phyloP scores from a whole-genome alignment of 2,888 invertebrate genomes.

The Synanthedon andrenaeformis region DNA sequence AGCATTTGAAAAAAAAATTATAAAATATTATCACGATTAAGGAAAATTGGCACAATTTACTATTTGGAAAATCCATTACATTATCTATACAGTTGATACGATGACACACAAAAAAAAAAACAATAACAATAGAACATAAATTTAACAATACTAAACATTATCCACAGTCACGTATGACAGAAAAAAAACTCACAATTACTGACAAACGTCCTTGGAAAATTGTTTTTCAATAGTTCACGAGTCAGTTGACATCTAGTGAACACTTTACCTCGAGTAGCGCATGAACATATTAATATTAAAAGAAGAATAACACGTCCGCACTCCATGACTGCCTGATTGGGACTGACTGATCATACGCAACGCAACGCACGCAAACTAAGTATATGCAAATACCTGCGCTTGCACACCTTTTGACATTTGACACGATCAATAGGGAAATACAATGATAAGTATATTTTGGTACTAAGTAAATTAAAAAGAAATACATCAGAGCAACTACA shows the following conservation, averaged over 20 bases:
- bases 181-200: slow-evolving; percentile 74
- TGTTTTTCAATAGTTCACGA: slow-evolving; percentile 73
- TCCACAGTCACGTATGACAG: neutral
- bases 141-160: neutral
- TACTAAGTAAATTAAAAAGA: neutral
- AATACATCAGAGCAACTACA: neutral
- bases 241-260: slow-evolving; percentile 77
- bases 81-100: neutral
- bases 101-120: neutral
- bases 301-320: slow-evolving; percentile 26
- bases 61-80: neutral
- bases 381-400: slow-evolving; percentile 18
- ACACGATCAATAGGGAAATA: slow-evolving; percentile 4
- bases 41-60: neutral
- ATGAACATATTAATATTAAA: slow-evolving; percentile 26
- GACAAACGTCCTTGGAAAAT: slow-evolving; percentile 74
- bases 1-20: neutral
- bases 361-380: neutral
- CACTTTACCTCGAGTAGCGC: slow-evolving; percentile 58
- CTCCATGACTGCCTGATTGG: slow-evolving; percentile 28
- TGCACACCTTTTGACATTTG: slow-evolving; percentile 36
- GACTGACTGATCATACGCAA: slow-evolving; percentile 25
- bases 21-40: neutral
- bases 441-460: neutral
- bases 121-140: neutral